A percentile compares a stretch with the other conserved stretches of the same genome.
These are phyloP conservation scores for Oreotrochilus melanogaster DNA, from an alignment of 2,113 vertebrate genomes.

Conservation along the genomic window DNA sequence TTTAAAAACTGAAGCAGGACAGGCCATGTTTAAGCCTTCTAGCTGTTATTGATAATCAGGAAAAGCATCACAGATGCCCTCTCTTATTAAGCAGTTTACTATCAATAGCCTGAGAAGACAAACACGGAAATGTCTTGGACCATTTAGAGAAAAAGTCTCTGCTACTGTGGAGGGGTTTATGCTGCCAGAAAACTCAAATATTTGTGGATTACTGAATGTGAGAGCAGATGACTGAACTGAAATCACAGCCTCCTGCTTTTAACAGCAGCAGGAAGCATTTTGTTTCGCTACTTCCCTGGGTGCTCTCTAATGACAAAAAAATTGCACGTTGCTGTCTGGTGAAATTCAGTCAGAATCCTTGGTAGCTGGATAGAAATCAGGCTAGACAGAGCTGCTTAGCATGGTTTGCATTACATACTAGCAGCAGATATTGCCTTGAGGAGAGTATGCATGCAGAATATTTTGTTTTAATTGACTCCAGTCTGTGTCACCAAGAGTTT, in stretches of 20 bases:
- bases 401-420: conserved; percentile 73
- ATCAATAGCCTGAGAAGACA: conserved; percentile 70
- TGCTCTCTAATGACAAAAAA: conserved; percentile 75
- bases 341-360: conserved; percentile 72
- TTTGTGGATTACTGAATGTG: conserved; percentile 72
- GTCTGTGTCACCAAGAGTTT: conserved; percentile 51
- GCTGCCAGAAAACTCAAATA: conserved; percentile 74
- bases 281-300: conserved; percentile 79
- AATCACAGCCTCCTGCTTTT: conserved; percentile 62
- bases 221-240: conserved; percentile 68
- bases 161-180: conserved; percentile 28
- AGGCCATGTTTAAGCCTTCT: conserved; percentile 46
- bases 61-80: conserved; percentile 71
- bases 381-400: conserved; percentile 53
- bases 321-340: conserved; percentile 73
- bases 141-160: conserved; percentile 58
- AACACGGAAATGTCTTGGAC: conserved; percentile 71
- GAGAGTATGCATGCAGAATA: conserved; percentile 59
- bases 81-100: conserved; percentile 72
- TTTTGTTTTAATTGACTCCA: conserved; percentile 68
- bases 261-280: conserved; percentile 80
- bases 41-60: conserved; percentile 69
- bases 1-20: conserved; percentile 50
- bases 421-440: conserved; percentile 64
- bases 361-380: conserved; percentile 69